A percentile compares a stretch with the other conserved stretches of the same genome.
These are phyloP conservation scores for Pinctada fucata DNA, from an alignment of 2,888 invertebrate genomes.

Conservation along the genomic window DNA sequence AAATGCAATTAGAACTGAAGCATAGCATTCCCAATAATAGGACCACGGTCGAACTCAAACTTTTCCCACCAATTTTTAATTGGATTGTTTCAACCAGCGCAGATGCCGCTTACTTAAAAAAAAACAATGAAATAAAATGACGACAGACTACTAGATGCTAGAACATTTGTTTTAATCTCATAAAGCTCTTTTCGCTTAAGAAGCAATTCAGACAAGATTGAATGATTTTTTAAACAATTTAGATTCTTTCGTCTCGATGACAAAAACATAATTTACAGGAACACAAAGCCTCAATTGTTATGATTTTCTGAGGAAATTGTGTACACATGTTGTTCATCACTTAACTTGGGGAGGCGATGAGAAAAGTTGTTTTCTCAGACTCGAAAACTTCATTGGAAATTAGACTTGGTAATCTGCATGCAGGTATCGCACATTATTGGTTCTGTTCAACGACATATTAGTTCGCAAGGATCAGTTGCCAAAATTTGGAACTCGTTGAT, in stretches of 20 bases:
- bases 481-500: too few species aligned
- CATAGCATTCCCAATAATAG: slow-evolving; percentile 21
- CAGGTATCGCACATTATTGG: too few species aligned
- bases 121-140: background rate
- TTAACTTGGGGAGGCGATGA: background rate
- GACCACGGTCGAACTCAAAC: background rate
- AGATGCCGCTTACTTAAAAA: background rate
- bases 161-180: background rate
- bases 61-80: slow-evolving; percentile 7
- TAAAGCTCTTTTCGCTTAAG: background rate
- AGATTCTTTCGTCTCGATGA: background rate
- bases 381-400: too few species aligned
- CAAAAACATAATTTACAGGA: background rate
- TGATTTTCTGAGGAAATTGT: background rate
- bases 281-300: background rate
- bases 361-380: background rate
- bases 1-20: slow-evolving; percentile 33
- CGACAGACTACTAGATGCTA: background rate
- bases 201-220: background rate
- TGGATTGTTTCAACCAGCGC: background rate
- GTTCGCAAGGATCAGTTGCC: too few species aligned
- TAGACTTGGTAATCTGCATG: too few species aligned
- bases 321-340: background rate
- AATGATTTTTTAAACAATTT: background rate
- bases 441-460: too few species aligned